These are phyloP conservation scores for Trididemnum clinides DNA, from an alignment of 23 tunicate genomes.

Conservation along the genomic window DNA sequence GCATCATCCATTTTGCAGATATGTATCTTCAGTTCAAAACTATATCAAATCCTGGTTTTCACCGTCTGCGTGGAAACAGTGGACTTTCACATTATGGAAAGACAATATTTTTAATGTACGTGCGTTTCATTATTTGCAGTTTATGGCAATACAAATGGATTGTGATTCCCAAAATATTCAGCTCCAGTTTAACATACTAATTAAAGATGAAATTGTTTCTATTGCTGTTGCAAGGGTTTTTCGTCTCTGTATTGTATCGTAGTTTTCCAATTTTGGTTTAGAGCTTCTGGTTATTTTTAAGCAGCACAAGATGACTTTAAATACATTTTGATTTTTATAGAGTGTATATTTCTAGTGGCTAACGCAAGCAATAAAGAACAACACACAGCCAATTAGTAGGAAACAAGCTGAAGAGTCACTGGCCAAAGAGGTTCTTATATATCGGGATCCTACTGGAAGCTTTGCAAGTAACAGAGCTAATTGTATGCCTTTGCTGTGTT, in stretches of 20 bases:
- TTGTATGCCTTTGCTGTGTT: no score
- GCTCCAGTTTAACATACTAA: no score
- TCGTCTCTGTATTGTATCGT: no score
- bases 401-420: conserved; percentile 36
- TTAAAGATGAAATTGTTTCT: neutral
- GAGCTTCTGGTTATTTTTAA: neutral
- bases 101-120: neutral
- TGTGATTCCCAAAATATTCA: no score
- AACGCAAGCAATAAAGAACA: no score
- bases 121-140: neutral
- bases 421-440: conserved; percentile 68
- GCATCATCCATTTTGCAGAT: neutral
- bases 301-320: neutral
- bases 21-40: neutral
- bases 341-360: no score
- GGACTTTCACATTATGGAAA: neutral
- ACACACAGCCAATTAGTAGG: no score
- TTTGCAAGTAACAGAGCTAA: conserved; percentile 35
- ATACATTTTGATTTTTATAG: neutral
- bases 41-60: neutral
- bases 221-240: no score
- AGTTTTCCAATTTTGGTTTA: no score
- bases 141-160: no score
- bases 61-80: neutral
- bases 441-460: conserved; percentile 35